phyloP scores from a whole-genome alignment of 1,140 invertebrate species.

The Lasaia peninsularis region DNA sequence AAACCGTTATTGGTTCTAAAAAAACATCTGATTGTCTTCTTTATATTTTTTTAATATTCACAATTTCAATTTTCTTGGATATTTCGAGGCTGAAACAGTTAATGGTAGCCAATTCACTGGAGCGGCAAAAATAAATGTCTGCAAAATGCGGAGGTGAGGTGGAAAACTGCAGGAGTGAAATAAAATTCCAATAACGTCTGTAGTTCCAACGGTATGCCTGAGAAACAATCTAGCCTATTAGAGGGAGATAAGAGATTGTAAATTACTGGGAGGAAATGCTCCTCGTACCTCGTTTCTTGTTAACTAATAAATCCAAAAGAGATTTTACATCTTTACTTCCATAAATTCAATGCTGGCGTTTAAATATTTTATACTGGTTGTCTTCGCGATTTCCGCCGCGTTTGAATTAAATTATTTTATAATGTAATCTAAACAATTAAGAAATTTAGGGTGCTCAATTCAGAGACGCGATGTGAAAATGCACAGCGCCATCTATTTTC shows the following conservation, averaged over 20 bases:
- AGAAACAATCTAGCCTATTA: constrained; percentile 2
- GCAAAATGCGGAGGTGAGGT: constrained; percentile 12
- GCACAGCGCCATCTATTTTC: too few species aligned
- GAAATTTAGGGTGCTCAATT: too few species aligned
- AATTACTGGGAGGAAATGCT: constrained; percentile 2
- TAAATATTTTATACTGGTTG: too few species aligned
- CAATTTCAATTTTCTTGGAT: constrained; percentile 4
- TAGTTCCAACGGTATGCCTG: constrained; percentile 21
- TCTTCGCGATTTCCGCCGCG: too few species aligned
- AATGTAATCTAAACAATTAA: too few species aligned
- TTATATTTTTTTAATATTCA: not conserved
- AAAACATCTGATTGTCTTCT: not conserved
- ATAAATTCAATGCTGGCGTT: too few species aligned
- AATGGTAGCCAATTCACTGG: constrained; percentile 24
- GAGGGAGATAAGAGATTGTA: not conserved
- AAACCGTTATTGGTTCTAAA: not conserved
- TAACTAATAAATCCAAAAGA: not conserved
- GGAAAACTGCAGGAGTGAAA: constrained; percentile 29
- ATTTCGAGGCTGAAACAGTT: constrained; percentile 26
- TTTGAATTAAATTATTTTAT: too few species aligned
- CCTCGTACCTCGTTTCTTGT: not conserved
- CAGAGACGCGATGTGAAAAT: too few species aligned
- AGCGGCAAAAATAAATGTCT: constrained; percentile 29
- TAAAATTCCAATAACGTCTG: constrained; percentile 23
- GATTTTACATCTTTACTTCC: too few species aligned